Percentiles rank a stretch among this genome's conserved stretches.
Evolutionary conservation across 2,113 vertebrate species (phyloP).

Genomic region (Pholis gunnellus): DNA sequence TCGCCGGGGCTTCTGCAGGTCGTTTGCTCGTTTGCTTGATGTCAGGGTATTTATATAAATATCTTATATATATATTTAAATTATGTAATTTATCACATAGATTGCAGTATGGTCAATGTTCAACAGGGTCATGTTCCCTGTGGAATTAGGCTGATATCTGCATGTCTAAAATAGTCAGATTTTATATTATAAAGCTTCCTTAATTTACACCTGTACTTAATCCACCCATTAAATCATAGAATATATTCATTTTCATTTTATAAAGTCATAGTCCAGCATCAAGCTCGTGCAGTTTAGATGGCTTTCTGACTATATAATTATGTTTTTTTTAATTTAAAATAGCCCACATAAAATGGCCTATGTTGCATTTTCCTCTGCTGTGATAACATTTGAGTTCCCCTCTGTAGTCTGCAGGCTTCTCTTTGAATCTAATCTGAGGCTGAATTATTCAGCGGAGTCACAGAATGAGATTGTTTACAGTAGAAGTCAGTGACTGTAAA

Average conservation of each 20-base stretch:
- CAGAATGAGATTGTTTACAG: background rate
- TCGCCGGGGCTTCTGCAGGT: background rate
- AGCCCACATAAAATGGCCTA: background rate
- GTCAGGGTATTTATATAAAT: background rate
- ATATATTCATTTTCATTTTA: background rate
- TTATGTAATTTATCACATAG: background rate
- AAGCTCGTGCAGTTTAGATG: background rate
- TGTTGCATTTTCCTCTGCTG: background rate
- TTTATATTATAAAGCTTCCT: background rate
- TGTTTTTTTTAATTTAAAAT: background rate
- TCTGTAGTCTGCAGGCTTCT: background rate
- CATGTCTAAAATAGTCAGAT: background rate
- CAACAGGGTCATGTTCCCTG: conserved; percentile 18
- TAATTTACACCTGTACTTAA: background rate
- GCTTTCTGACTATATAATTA: background rate
- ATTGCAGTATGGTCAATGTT: background rate
- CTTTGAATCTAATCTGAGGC: background rate
- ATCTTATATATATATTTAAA: fast-evolving
- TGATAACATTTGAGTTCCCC: conserved; percentile 16
- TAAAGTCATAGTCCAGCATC: background rate
- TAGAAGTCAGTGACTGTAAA: background rate
- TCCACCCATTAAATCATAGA: background rate
- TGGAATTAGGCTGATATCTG: background rate
- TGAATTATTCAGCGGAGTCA: conserved; percentile 35
- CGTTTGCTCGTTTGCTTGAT: conserved; percentile 26